Conservation (phyloP, 2,888 invertebrate genomes). For the Luperina testacea region DNA sequence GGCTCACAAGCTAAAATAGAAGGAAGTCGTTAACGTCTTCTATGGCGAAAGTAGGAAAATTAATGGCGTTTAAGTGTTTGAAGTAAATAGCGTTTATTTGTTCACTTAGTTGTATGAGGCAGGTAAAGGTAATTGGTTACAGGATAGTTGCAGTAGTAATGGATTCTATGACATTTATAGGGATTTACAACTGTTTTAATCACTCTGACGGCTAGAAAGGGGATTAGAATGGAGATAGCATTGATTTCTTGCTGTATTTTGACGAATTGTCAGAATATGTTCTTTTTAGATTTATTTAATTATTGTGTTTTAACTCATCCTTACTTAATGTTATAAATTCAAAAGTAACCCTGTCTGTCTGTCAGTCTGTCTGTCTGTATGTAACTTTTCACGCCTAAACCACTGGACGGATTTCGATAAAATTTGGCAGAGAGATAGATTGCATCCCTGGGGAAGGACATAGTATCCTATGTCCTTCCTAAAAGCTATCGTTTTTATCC, state of each 20-base stretch:
- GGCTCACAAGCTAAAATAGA: slow-evolving; percentile 65
- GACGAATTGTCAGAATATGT: not conserved
- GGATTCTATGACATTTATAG: slow-evolving; percentile 19
- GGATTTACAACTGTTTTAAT: slow-evolving; percentile 31
- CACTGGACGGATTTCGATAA: no score
- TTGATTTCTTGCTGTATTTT: not conserved
- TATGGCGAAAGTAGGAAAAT: slow-evolving; percentile 72
- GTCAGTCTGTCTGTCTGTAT: no score
- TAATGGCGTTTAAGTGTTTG: slow-evolving; percentile 66
- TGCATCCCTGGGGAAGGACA: no score
- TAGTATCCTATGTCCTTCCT: no score
- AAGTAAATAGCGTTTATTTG: slow-evolving; percentile 58
- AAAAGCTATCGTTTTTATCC: no score
- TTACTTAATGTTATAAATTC: no score
- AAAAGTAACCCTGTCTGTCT: no score
- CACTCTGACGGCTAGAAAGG: not conserved
- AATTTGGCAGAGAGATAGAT: no score
- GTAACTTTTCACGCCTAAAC: no score
- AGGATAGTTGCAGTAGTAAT: slow-evolving; percentile 18
- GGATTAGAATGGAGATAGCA: not conserved
- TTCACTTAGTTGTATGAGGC: slow-evolving; percentile 36
- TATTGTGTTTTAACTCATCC: not conserved
- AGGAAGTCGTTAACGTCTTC: slow-evolving; percentile 71
- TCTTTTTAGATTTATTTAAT: not conserved
- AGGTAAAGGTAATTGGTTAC: slow-evolving; percentile 30